phyloP scores from a whole-genome alignment of 2,797 vertebrate species.

The Nothura maculosa region DNA sequence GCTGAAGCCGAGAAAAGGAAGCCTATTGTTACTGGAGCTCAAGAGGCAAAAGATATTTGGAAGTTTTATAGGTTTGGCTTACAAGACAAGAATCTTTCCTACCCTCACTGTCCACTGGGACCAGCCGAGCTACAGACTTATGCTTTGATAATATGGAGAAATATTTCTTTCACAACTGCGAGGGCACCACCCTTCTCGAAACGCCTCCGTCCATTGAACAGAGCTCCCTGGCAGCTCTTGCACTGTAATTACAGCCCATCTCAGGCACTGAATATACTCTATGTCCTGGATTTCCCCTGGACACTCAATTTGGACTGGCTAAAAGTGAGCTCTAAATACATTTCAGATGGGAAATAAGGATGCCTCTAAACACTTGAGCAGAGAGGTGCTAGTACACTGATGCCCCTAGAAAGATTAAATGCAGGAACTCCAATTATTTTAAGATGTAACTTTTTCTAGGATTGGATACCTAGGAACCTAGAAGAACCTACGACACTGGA shows the following conservation, averaged over 20 bases:
- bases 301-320: background rate
- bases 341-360: background rate
- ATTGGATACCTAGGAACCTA: background rate
- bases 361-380: background rate
- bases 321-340: background rate
- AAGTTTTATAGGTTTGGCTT: slow-evolving; percentile 26
- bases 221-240: background rate
- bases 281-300: background rate
- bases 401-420: background rate
- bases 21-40: slow-evolving; percentile 45
- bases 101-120: background rate
- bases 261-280: background rate
- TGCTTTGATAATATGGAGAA: slow-evolving; percentile 15
- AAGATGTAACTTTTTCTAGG: background rate
- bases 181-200: slow-evolving; percentile 7
- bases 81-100: background rate
- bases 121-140: background rate
- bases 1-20: slow-evolving; percentile 16
- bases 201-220: background rate
- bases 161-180: slow-evolving; percentile 15
- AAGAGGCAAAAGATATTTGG: slow-evolving; percentile 29
- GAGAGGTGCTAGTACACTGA: background rate
- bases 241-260: background rate
- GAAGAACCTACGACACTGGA: background rate
- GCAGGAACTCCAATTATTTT: background rate